Evolutionary conservation across 2,797 vertebrate genomes (phyloP), one percentile per base, ranked within the genome.

Genomic region (Acridotheres tristis): DNA sequence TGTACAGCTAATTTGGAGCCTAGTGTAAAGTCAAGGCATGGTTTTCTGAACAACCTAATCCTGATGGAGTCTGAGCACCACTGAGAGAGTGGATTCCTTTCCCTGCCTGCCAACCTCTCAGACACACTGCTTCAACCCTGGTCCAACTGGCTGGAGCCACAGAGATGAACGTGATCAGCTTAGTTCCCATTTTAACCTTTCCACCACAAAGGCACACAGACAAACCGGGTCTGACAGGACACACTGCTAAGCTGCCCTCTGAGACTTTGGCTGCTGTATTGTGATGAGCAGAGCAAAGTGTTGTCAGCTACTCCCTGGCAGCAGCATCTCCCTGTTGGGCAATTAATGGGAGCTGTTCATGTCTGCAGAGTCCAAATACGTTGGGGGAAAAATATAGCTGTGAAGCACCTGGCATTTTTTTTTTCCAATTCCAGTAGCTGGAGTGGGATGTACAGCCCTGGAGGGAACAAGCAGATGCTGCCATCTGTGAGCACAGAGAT

Each of bases 221-320:
- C 93, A 95, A 96, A 91, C 85, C 25, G 50, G 42, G 91, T 90
- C 93, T 96, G 95, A 95, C 88, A 95, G 94, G 91, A 85, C 93
- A 90, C 85, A 54, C 65, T 90, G 77, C 85, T 89, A 76, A 94
- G 80, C 77, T 95, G 88, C 57, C 93, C 74, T 79, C 72, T 89
- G 77, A 78, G 89, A 71, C 71, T 94, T 86, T 76, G 89, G 83
- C 83, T 94, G 55, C 88, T 68, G 30, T 74, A 48, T 36, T 87
- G 68, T 90, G 85, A 90, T 94, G 91, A 90, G 61, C 67, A 94
- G 82, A 92, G 58, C 79, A 93, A 92, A 96, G 36, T 75, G 74
- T 62, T 90, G 84, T 96, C 95, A 95, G 61, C 91, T 94, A 83
- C 71, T 94, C 86, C 74, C 61, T 94, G 96, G 74, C 93, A 95